These are phyloP conservation scores for Amaurobius ferox DNA, from an alignment of 2,888 invertebrate species.

Conservation along the genomic window DNA sequence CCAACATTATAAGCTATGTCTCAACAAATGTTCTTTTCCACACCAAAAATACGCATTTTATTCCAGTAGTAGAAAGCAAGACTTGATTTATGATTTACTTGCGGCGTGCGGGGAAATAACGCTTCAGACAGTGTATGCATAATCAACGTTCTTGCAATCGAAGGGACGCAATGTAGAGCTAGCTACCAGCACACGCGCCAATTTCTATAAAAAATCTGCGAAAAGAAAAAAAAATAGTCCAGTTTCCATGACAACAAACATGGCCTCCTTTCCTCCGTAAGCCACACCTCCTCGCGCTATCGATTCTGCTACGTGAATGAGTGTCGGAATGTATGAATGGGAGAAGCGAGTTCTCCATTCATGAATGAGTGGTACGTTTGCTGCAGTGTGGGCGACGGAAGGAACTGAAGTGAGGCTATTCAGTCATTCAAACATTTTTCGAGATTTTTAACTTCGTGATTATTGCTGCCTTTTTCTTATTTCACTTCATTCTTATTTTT, in stretches of 20 bases:
- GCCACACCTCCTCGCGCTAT: conserved; percentile 55
- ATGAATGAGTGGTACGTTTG: background rate
- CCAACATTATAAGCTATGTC: no score
- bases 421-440: conserved; percentile 14
- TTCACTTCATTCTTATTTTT: no score
- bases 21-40: no score
- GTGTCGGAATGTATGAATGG: conserved; percentile 55
- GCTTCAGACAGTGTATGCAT: background rate
- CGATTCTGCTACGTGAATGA: conserved; percentile 56
- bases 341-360: conserved; percentile 17
- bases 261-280: conserved; percentile 48
- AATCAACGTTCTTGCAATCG: background rate
- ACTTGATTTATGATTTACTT: background rate
- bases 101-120: background rate
- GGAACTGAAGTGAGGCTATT: background rate
- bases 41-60: no score
- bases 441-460: conserved; percentile 10
- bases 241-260: conserved; percentile 42
- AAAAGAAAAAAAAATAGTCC: conserved; percentile 14
- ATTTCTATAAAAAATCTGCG: background rate
- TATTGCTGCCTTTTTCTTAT: background rate
- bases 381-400: conserved; percentile 1
- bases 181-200: background rate
- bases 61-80: background rate
- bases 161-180: background rate